These are phyloP conservation scores for Egretta garzetta DNA, from an alignment of 2,113 vertebrate species.

Conservation along the genomic window DNA sequence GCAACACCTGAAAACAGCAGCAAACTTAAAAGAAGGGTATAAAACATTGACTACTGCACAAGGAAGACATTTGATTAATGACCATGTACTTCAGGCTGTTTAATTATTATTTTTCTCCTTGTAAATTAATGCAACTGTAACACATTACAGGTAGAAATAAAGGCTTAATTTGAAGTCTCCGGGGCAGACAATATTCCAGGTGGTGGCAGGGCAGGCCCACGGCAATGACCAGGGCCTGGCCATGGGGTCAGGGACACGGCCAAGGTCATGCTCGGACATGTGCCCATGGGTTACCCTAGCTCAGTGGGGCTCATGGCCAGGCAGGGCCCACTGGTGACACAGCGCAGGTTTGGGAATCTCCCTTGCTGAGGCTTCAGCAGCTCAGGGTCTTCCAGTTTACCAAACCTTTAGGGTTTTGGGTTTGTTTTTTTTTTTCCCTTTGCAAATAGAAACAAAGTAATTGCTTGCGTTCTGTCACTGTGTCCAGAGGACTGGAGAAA, in stretches of 20 bases:
- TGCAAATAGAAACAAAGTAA: neutral
- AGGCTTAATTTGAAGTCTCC: neutral
- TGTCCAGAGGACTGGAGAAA: neutral
- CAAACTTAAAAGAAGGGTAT: neutral
- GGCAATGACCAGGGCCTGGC: neutral
- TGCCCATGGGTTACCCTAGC: too few relatives aligned
- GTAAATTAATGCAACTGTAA: neutral
- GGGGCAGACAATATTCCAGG: neutral
- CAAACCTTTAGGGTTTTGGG: accelerated
- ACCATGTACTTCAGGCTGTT: neutral
- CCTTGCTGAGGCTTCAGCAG: neutral
- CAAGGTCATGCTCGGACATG: neutral
- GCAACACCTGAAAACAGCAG: neutral
- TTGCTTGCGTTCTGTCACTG: neutral
- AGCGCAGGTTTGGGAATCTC: neutral
- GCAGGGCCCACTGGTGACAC: neutral
- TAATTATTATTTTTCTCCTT: neutral
- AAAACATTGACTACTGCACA: neutral
- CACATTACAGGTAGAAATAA: neutral
- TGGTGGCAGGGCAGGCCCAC: neutral
- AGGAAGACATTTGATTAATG: neutral
- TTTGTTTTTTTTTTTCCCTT: neutral
- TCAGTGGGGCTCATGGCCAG: neutral
- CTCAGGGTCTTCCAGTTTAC: neutral
- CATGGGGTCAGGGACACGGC: neutral